Base-by-base conservation (phyloP, 2,797 vertebrate species). In the Ptychadena robeensis region DNA sequence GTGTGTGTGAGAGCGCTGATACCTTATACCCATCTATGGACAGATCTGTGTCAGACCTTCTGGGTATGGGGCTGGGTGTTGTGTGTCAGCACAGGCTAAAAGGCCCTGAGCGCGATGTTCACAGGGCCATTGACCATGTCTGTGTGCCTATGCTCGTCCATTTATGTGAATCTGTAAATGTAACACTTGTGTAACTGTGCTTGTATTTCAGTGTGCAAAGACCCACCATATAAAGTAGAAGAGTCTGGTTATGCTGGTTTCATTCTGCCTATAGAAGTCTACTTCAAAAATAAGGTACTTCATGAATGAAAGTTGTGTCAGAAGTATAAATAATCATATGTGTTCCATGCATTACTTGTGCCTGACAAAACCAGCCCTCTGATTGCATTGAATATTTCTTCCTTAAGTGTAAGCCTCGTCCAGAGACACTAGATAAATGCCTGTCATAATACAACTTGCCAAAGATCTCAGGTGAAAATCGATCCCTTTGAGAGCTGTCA, bases 161-260 rank as follows among this genome's bases (percentile, higher is more conserved):
- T 59, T n/a, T 25, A 25, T 28, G 25, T 28, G 8, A 61, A 61
- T 10, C 8, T 61, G 25, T 61, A 2, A 25, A 61, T 28, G 44
- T 22, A 7, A 53, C n/a, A n/a, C 38, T 12, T 61, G 25, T 61
- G 10, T 28, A 28, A 9, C n/a, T 61, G 15, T 75, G 4, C 34
- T 86, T 86, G 89, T 85, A 2, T 93, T 95, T 86, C 93, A 99
- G 97, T 99, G 90, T 97, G 96, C 91, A 99, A 98, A 92, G 97
- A 99, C 88, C 98, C 97, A 69, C 98, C 98, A 0, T 99, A 98
- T 92, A 99, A 98, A 95, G 95, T 99, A 90, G 98, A 99, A 92
- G 98, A 99, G 92, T 99, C 95, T 86, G 98, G 98, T 87, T 99
- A 99, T 90, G 98, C 98, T 88, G 98, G 98, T 89, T 99, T 99